Percentiles rank a stretch among this genome's conserved stretches.
Conservation (phyloP, 2,113 vertebrate genomes). For the Reinhardtius hippoglossoides region DNA sequence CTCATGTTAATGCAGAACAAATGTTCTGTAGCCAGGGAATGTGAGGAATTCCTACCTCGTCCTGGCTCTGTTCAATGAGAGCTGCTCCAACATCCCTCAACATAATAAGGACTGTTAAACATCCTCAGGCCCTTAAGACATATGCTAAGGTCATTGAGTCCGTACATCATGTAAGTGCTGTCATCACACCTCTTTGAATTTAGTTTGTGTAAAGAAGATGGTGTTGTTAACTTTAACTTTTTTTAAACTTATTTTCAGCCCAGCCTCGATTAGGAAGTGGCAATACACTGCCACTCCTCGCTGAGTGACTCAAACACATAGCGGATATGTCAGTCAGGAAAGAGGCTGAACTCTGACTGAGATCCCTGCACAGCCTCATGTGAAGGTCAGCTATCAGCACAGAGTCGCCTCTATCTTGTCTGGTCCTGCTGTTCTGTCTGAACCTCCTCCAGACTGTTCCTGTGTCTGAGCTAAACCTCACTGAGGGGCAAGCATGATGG, state of each 20-base stretch:
- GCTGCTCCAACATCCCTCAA: slow-evolving; percentile 28
- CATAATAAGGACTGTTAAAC: slow-evolving; percentile 1
- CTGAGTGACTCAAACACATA: slow-evolving; percentile 19
- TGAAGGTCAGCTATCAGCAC: slow-evolving; percentile 58
- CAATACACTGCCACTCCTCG: slow-evolving; percentile 6
- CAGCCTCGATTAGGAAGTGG: slow-evolving; percentile 6
- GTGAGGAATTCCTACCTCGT: slow-evolving; percentile 59
- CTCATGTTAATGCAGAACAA: slow-evolving; percentile 77
- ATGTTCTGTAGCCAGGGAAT: slow-evolving; percentile 65
- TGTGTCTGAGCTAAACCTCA: slow-evolving; percentile 18
- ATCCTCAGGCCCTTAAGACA: neutral
- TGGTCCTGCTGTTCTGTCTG: slow-evolving; percentile 35
- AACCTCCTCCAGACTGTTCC: slow-evolving; percentile 37
- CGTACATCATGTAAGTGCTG: neutral
- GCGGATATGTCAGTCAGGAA: slow-evolving; percentile 25
- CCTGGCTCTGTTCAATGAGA: slow-evolving; percentile 19
- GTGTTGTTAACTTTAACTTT: neutral
- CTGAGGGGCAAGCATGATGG: slow-evolving; percentile 37
- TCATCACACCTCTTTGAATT: slow-evolving; percentile 16
- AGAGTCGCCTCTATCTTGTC: slow-evolving; percentile 8
- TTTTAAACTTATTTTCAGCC: neutral
- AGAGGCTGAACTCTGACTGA: slow-evolving; percentile 24
- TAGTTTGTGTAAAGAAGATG: neutral
- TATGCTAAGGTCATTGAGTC: neutral
- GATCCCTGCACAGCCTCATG: slow-evolving; percentile 31